phyloP scores from a whole-genome alignment of 2,113 vertebrate species.

The Puffinus mauretanicus region DNA sequence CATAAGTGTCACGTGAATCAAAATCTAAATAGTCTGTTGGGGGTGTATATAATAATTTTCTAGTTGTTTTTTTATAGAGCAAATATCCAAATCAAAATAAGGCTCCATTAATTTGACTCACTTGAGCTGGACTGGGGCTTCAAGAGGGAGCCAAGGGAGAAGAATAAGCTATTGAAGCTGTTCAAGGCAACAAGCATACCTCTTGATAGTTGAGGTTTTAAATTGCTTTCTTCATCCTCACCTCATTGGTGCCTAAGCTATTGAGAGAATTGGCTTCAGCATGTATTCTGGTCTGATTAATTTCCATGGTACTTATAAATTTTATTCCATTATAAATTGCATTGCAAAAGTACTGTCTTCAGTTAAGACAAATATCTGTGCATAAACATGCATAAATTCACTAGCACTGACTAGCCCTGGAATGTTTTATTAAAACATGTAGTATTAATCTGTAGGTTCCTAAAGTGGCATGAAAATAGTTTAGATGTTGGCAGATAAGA shows the following conservation, averaged over 20 bases:
- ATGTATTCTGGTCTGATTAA: background rate
- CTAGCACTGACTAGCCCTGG: background rate
- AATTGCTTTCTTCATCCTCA: background rate
- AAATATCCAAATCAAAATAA: constrained; percentile 17
- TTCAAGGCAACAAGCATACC: background rate
- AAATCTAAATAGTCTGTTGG: background rate
- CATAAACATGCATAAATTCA: background rate
- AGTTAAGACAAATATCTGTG: background rate
- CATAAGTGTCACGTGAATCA: background rate
- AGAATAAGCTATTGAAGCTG: background rate
- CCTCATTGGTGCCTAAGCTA: background rate
- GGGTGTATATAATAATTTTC: background rate
- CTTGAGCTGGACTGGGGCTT: background rate
- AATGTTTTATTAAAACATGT: background rate
- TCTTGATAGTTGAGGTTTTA: background rate
- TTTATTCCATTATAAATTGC: background rate
- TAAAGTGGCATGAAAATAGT: background rate
- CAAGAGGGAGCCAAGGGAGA: background rate
- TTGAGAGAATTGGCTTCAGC: background rate
- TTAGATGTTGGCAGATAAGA: background rate
- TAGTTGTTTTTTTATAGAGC: background rate
- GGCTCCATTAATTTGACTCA: background rate
- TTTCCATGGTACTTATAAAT: background rate
- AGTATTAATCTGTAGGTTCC: background rate
- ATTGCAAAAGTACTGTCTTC: background rate